These are phyloP conservation scores for Macrotus californicus DNA, from an alignment of 2,113 vertebrate genomes.

Conservation along the genomic window DNA sequence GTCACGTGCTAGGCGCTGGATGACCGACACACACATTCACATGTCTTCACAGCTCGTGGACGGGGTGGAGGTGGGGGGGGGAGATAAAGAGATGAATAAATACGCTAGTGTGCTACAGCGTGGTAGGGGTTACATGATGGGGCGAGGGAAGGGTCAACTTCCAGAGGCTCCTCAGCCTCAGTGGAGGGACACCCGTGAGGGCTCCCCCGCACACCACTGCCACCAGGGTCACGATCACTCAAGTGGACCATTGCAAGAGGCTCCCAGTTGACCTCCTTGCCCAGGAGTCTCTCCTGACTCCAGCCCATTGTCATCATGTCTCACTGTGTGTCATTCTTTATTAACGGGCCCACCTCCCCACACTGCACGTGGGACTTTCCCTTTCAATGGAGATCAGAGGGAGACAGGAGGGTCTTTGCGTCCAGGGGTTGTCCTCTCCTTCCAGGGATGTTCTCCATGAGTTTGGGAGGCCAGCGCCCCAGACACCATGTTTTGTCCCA, in stretches of 20 bases:
- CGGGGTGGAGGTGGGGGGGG: too few relatives aligned
- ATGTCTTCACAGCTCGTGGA: background rate
- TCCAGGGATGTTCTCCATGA: background rate
- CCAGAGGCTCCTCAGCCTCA: background rate
- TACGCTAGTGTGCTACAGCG: background rate
- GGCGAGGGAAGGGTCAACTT: fast-evolving
- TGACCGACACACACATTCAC: background rate
- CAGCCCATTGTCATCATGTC: fast-evolving
- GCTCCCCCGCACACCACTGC: background rate
- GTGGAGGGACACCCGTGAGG: background rate
- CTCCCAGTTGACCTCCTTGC: background rate
- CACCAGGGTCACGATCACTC: background rate
- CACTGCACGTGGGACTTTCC: background rate
- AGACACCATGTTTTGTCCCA: background rate
- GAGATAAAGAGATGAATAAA: background rate
- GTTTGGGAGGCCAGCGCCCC: background rate
- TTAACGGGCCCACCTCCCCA: background rate
- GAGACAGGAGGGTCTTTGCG: background rate
- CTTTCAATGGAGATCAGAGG: background rate
- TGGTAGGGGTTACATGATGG: background rate
- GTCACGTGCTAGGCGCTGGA: background rate
- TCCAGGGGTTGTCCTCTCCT: background rate
- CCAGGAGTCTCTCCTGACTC: background rate
- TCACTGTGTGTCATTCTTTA: background rate
- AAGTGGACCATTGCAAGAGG: background rate